Conservation (phyloP, 2,113 vertebrate genomes). For the Oophaga pumilio region DNA sequence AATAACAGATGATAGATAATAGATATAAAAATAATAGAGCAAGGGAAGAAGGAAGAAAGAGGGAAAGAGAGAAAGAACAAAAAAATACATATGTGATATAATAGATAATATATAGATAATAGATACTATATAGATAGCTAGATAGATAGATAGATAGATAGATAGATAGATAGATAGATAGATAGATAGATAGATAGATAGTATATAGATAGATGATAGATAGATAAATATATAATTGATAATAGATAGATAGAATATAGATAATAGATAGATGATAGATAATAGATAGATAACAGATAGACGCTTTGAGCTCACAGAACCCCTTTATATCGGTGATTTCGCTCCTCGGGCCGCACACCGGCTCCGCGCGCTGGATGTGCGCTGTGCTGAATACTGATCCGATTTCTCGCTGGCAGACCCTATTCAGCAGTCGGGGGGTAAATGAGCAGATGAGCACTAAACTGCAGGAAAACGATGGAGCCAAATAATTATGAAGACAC, state of each 20-base stretch:
- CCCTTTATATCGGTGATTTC: not conserved
- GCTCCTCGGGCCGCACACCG: not conserved
- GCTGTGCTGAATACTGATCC: not conserved
- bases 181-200: not conserved
- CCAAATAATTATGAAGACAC: conserved; percentile 13
- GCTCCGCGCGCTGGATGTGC: too few relatives aligned
- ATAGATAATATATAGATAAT: too few relatives aligned
- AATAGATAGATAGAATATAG: not conserved
- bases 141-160: too few relatives aligned
- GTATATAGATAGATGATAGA: not conserved
- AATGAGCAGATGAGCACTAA: not conserved
- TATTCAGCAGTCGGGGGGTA: not conserved
- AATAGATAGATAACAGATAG: not conserved
- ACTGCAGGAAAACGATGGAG: not conserved
- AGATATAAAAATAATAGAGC: too few relatives aligned
- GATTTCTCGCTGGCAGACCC: not conserved
- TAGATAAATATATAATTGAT: not conserved
- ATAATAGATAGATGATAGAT: not conserved
- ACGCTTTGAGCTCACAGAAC: not conserved
- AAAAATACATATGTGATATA: too few relatives aligned
- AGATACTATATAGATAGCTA: not conserved
- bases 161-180: conserved; percentile 4
- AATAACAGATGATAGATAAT: too few relatives aligned
- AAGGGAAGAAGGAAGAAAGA: too few relatives aligned
- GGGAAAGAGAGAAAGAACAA: too few relatives aligned